phyloP scores from a whole-genome alignment of 1,140 invertebrate species.

The Drepana arcuata region DNA sequence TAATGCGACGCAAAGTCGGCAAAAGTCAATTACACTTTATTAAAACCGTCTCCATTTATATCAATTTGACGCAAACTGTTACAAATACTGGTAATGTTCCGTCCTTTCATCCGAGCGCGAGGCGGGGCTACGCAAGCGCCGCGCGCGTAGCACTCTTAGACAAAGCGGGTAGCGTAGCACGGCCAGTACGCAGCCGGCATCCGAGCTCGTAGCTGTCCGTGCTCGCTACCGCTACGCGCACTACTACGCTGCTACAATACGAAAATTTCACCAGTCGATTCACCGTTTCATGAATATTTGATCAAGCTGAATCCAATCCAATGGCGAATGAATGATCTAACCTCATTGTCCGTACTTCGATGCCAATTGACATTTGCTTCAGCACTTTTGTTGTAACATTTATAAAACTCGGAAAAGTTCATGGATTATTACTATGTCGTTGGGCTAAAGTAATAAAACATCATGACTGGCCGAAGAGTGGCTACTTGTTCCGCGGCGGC shows the following conservation, averaged over 20 bases:
- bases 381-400: slow-evolving; percentile 38
- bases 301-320: slow-evolving; percentile 46
- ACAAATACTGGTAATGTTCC: slow-evolving; percentile 71
- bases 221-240: slow-evolving; percentile 17
- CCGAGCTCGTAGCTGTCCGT: slow-evolving; percentile 31
- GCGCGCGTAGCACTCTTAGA: slow-evolving; percentile 42
- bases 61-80: slow-evolving; percentile 72
- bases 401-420: slow-evolving; percentile 39
- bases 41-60: slow-evolving; percentile 72
- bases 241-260: slow-evolving; percentile 20
- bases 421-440: slow-evolving; percentile 35
- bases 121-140: slow-evolving; percentile 65
- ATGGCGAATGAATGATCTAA: slow-evolving; percentile 52
- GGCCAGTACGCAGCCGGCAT: slow-evolving; percentile 55
- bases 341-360: slow-evolving; percentile 29
- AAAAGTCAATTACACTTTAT: slow-evolving; percentile 72
- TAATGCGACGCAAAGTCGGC: slow-evolving; percentile 69
- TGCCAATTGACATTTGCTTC: slow-evolving; percentile 34
- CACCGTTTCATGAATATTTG: slow-evolving; percentile 61
- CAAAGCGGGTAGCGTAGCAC: slow-evolving; percentile 31
- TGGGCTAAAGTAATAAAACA: slow-evolving; percentile 23
- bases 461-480: slow-evolving; percentile 39
- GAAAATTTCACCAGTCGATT: slow-evolving; percentile 27
- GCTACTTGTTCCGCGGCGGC: slow-evolving; percentile 20
- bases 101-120: slow-evolving; percentile 63